These are phyloP conservation scores for Ceratosolen solmsi DNA, from an alignment of 1,140 invertebrate genomes.

Conservation along the genomic window DNA sequence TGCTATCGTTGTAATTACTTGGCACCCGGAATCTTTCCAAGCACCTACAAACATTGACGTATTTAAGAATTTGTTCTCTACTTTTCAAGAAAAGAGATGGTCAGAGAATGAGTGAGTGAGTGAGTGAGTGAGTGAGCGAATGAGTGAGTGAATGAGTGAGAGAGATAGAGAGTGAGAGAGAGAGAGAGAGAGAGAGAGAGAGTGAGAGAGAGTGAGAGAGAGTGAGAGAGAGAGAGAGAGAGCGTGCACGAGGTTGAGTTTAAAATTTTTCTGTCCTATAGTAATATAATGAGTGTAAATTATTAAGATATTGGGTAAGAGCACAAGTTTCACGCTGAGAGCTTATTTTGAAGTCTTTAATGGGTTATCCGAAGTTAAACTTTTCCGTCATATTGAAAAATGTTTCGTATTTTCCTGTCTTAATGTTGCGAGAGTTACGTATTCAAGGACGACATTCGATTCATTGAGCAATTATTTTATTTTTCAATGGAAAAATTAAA, in stretches of 20 bases:
- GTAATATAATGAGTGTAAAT: background rate
- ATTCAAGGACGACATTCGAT: background rate
- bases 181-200: too few relatives aligned
- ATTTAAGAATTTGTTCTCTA: background rate
- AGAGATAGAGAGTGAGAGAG: background rate
- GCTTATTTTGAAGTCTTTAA: background rate
- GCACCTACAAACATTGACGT: conserved; percentile 64
- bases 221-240: background rate
- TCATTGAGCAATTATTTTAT: too few relatives aligned
- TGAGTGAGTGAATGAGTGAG: background rate
- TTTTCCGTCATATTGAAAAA: background rate
- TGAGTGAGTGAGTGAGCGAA: background rate
- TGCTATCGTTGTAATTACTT: conserved; percentile 65
- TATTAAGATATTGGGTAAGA: background rate
- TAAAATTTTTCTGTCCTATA: background rate
- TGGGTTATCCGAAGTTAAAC: background rate
- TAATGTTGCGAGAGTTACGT: background rate
- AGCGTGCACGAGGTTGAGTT: background rate
- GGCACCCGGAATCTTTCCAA: conserved; percentile 80
- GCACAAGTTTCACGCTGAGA: too few relatives aligned
- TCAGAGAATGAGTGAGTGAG: background rate
- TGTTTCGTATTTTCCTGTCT: background rate
- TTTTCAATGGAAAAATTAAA: too few relatives aligned
- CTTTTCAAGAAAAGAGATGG: background rate
- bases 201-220: background rate